Evolutionary conservation across 2,797 vertebrate genomes (phyloP).

Genomic region (Phataginus tricuspis): DNA sequence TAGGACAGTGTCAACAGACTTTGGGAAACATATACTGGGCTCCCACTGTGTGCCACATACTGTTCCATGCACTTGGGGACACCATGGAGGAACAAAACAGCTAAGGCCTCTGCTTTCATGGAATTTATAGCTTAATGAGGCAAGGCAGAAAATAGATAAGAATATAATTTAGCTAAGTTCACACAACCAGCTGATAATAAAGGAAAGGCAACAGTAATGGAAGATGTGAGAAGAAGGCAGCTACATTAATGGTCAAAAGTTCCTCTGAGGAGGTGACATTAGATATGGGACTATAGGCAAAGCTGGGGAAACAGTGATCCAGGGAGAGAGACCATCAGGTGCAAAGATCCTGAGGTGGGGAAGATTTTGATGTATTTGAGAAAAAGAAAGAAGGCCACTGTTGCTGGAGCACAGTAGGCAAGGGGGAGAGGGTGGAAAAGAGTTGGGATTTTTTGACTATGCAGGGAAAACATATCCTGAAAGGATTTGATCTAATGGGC

Average conservation of each 20-base stretch:
- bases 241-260: neutral
- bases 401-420: neutral
- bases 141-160: constrained; percentile 3
- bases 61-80: neutral
- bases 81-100: neutral
- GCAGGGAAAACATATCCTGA: constrained; percentile 37
- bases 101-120: neutral
- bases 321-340: neutral
- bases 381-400: neutral
- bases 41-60: neutral
- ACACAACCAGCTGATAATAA: neutral
- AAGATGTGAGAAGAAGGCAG: neutral
- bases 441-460: neutral
- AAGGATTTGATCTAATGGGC: neutral
- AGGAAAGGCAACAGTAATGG: neutral
- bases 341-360: neutral
- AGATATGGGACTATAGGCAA: neutral
- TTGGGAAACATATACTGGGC: neutral
- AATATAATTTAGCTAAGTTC: neutral
- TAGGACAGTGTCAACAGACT: neutral
- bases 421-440: neutral
- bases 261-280: neutral
- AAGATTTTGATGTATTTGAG: neutral
- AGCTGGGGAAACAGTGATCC: neutral
- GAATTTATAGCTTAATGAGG: neutral